Conservation (phyloP, 2,888 invertebrate genomes). For the Adineta ricciae region DNA sequence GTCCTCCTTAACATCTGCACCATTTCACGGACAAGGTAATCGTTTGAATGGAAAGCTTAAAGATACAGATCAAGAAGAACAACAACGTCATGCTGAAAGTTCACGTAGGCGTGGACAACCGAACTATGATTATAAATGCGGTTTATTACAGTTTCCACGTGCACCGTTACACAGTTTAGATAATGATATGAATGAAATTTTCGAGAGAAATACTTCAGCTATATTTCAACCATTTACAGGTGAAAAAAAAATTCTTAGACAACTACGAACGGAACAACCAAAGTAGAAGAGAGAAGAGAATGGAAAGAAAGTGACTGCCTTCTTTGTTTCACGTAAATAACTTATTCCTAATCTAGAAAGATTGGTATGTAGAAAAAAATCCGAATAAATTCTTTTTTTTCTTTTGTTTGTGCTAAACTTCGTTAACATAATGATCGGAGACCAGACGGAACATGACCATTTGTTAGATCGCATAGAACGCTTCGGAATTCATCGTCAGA, state of each 20-base stretch:
- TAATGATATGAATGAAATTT: not conserved
- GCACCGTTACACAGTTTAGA: not conserved
- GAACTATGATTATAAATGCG: slow-evolving; percentile 30
- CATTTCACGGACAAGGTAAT: not conserved
- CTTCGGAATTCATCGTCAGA: not conserved
- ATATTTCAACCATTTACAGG: slow-evolving; percentile 10
- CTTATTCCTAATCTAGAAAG: not conserved
- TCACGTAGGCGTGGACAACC: slow-evolving; percentile 9
- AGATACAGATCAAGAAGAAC: not conserved
- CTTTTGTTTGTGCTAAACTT: not conserved
- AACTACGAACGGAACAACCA: not conserved
- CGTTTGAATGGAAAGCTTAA: not conserved
- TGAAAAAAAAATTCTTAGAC: slow-evolving; percentile 4
- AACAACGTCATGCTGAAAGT: not conserved
- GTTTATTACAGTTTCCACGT: slow-evolving; percentile 26
- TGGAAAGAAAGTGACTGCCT: not conserved
- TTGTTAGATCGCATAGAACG: not conserved
- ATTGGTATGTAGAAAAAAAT: not conserved
- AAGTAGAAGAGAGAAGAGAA: not conserved
- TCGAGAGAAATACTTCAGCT: not conserved
- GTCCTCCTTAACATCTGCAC: not conserved
- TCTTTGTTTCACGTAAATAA: not conserved
- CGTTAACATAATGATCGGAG: not conserved
- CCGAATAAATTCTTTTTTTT: not conserved
- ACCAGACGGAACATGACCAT: not conserved